Evolutionary conservation across 2,888 invertebrate species (phyloP), one percentile per base, ranked within the genome.

Genomic region (Palloptera scutellata): DNA sequence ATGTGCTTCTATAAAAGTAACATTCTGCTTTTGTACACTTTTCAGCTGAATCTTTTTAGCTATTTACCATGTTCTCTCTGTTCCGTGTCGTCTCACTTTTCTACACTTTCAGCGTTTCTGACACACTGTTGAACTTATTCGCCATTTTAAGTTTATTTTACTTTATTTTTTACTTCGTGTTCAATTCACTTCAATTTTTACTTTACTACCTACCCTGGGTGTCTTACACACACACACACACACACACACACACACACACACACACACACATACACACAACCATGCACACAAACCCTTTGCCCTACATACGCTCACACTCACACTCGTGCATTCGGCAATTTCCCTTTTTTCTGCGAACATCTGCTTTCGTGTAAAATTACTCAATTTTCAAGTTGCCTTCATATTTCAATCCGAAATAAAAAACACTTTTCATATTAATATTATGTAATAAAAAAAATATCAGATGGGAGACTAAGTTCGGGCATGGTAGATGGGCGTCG

Each of bases 101-200:
- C 5, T 15, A 48, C 48, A 48, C 48, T 48, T 48, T 48, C 48
- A 48, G 48, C 5, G 48, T 11, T 48, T 48, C 48, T 13, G 48
- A n/a, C 48, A 48, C 13, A 48, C 48, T 48, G 48, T 48, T 15
- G 15, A n/a, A 48, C 13, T n/a, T n/a, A n/a, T 15, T 15, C 13
- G 13, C 30, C 20, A 19, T 55, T 55, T 55, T 30, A 20, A 40
- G n/a, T 51, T 20, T 42, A 15, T 51, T 41, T 30, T 40, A 12
- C 15, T 45, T 20, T 42, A 19, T 52, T 55, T 15, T 61, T n/a
- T 20, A 40, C 51, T 61, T 30, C 61, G 8, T 41, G 30, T 52
- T 42, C 61, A 58, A n/a, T 58, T 43, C 9, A 19, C 43, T 64
- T 57, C 4, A 15, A 13, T 12, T 64, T 63, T 41, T 55, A 45